phyloP scores from a whole-genome alignment of 1,140 invertebrate genomes.

The Chrysoperla carnea region DNA sequence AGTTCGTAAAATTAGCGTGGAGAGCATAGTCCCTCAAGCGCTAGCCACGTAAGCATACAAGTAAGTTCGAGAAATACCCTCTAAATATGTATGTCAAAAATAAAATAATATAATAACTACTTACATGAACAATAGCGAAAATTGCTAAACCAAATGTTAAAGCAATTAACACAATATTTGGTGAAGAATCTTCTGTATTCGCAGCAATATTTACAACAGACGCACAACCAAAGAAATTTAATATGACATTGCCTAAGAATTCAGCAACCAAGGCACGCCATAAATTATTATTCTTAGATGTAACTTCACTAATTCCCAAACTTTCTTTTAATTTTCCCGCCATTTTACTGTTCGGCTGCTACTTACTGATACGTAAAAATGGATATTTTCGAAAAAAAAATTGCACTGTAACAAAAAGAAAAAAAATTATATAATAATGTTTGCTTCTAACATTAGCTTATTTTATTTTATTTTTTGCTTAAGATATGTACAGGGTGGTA shows the following conservation, averaged over 20 bases:
- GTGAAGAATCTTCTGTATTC: constrained; percentile 21
- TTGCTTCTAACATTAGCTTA: no score
- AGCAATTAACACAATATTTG: constrained; percentile 55
- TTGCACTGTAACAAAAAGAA: no score
- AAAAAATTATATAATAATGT: no score
- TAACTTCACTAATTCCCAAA: constrained; percentile 46
- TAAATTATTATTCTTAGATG: constrained; percentile 32
- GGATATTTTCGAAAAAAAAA: no score
- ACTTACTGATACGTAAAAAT: no score
- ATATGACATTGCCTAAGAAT: constrained; percentile 61
- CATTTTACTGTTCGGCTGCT: constrained; percentile 10
- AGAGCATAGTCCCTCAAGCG: no score
- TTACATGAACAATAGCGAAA: constrained; percentile 58
- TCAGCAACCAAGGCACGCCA: constrained; percentile 64
- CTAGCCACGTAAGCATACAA: no score
- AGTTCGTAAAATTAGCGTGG: no score
- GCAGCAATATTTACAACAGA: constrained; percentile 33
- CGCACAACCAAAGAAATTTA: constrained; percentile 75
- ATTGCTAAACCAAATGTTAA: constrained; percentile 75
- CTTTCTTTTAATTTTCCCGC: constrained; percentile 37
- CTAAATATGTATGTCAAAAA: no score
- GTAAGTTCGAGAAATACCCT: no score
- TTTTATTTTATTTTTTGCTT: no score
- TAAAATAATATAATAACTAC: constrained; percentile 9
- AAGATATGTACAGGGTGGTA: no score